Conservation (phyloP, 2,888 invertebrate species). For the Ecliptopera silaceata region DNA sequence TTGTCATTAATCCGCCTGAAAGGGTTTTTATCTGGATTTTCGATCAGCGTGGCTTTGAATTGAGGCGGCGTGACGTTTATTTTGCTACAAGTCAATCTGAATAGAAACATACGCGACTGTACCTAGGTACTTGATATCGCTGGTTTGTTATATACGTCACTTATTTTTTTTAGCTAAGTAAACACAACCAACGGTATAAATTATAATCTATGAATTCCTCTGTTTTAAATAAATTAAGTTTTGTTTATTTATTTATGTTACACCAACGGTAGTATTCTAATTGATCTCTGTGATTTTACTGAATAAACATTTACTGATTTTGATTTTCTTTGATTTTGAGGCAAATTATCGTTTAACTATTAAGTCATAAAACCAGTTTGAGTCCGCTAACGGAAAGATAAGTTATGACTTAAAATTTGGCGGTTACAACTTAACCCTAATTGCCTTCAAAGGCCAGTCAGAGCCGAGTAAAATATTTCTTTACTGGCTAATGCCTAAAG, state of each 20-base stretch:
- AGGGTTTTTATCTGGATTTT: slow-evolving; percentile 34
- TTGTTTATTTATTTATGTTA: too few relatives aligned
- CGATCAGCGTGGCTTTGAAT: slow-evolving; percentile 23
- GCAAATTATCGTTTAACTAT: too few relatives aligned
- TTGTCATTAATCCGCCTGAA: slow-evolving; percentile 30
- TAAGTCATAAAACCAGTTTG: neutral
- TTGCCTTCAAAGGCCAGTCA: slow-evolving; percentile 15
- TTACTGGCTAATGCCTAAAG: slow-evolving; percentile 23
- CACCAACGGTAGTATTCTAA: too few relatives aligned
- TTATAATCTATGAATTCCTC: too few relatives aligned
- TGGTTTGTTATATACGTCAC: too few relatives aligned
- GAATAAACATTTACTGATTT: too few relatives aligned
- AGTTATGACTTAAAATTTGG: neutral
- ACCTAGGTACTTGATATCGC: too few relatives aligned
- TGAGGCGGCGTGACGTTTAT: slow-evolving; percentile 22
- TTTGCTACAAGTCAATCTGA: slow-evolving; percentile 21
- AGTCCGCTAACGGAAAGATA: neutral
- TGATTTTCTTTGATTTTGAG: too few relatives aligned
- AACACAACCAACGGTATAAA: too few relatives aligned
- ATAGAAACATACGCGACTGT: neutral
- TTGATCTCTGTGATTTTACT: too few relatives aligned
- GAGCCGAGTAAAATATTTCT: slow-evolving; percentile 24
- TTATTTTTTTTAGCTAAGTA: too few relatives aligned
- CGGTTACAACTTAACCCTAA: slow-evolving; percentile 17
- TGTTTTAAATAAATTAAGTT: too few relatives aligned